phyloP scores from a whole-genome alignment of 1,140 invertebrate genomes.

The Antheraea pernyi region DNA sequence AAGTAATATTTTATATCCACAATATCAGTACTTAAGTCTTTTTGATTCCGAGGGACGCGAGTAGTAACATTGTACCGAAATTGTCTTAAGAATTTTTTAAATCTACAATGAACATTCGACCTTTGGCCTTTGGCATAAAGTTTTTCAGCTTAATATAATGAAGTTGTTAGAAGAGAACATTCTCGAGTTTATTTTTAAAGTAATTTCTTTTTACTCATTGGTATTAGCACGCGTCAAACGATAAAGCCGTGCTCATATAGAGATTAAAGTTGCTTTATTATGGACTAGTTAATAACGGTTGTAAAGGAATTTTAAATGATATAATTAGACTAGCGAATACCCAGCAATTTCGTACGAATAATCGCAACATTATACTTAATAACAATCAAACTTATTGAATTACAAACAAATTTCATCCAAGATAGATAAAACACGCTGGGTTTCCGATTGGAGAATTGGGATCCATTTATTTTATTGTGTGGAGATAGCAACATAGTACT shows the following conservation, averaged over 20 bases:
- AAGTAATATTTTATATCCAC: background rate
- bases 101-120: conserved; percentile 23
- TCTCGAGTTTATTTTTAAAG: conserved; percentile 34
- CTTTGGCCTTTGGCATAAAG: conserved; percentile 27
- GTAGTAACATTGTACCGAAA: conserved; percentile 19
- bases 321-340: too few relatives aligned
- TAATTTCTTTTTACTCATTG: conserved; percentile 39
- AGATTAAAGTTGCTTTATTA: background rate
- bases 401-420: too few relatives aligned
- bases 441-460: too few relatives aligned
- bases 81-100: conserved; percentile 35
- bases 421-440: too few relatives aligned
- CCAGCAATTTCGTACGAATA: too few relatives aligned
- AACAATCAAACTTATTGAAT: too few relatives aligned
- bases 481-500: too few relatives aligned
- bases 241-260: conserved; percentile 19
- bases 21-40: background rate
- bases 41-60: background rate
- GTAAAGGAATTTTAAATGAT: too few relatives aligned
- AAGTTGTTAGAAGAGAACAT: conserved; percentile 41
- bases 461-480: too few relatives aligned
- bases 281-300: background rate
- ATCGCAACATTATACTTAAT: too few relatives aligned
- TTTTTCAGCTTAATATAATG: conserved; percentile 32
- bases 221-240: conserved; percentile 44